Evolutionary conservation across 2,797 vertebrate genomes (phyloP), one percentile per base, ranked within the genome.

Genomic region (Poeciliopsis presidionis): DNA sequence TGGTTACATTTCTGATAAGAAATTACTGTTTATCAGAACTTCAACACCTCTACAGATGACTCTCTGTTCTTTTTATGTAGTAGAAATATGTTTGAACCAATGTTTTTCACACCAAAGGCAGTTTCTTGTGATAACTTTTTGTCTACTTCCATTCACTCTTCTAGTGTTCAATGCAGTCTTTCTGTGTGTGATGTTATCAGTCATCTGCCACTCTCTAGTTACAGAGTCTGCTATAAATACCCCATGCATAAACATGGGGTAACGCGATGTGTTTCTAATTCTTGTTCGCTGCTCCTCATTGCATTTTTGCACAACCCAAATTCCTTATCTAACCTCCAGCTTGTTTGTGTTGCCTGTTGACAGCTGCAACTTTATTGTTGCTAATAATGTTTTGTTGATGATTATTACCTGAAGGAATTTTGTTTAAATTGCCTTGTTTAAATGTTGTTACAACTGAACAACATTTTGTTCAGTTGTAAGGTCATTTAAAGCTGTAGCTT

Each of bases 271-370:
- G 39, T 41, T 67, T 67, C 36, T 39, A 39, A 25, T 67, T 41
- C 39, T 67, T 25, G 36, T 41, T 67, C 25, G 39, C 4, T 43
- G 39, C 13, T 41, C 36, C 41, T 67, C 36, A 6, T 25, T 67
- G 63, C 63, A 41, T 13, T 41, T 67, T 41, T 65, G 61, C 63
- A 39, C 5, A 22, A 67, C 36, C 16, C 36, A 65, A 39, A 65
- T 22, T 22, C 7, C 39, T 67, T 22, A 41, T 25, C 20, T 39
- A 22, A 67, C 20, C 4, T 25, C 36, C 36, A 22, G 36, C 18
- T 67, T 25, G 8, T 67, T 41, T 67, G 63, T 41, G 63, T 67
- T 67, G 36, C 63, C 39, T 67, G 36, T 67, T 67, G 63, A 41
- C 20, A 67, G 20, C 16, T 18, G 16, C 14, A 41, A 5, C 22